phyloP scores from a whole-genome alignment of 2,797 vertebrate species.

The Gymnoscopelus microlampas region DNA sequence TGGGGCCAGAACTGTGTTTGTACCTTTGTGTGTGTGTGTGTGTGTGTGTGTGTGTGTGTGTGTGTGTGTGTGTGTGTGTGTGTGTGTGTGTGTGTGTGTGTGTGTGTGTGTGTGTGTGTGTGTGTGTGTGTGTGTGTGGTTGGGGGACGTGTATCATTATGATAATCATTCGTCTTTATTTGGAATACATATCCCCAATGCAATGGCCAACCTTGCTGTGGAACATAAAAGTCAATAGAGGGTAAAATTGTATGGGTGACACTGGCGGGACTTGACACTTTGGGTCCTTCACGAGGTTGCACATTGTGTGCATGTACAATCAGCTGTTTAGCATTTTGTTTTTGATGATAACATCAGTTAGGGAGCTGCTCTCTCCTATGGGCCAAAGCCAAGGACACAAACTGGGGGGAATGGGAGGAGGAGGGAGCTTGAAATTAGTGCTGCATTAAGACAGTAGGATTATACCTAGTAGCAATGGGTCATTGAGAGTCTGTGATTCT shows the following conservation, averaged over 20 bases:
- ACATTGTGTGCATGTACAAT: conserved; percentile 58
- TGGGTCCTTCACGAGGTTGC: conserved; percentile 59
- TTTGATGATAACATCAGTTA: conserved; percentile 47
- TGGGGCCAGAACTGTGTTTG: conserved; percentile 45
- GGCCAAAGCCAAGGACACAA: conserved; percentile 39
- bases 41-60: not conserved
- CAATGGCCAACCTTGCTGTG: conserved; percentile 63
- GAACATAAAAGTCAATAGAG: conserved; percentile 74
- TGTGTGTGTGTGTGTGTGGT: too few relatives aligned
- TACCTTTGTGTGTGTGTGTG: not conserved
- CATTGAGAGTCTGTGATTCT: too few relatives aligned
- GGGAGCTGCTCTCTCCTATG: conserved; percentile 32
- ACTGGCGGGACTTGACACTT: conserved; percentile 65
- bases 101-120: too few relatives aligned
- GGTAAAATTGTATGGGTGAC: conserved; percentile 69
- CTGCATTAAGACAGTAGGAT: not conserved
- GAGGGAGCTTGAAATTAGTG: not conserved
- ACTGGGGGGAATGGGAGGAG: conserved; percentile 16
- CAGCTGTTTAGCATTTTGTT: conserved; percentile 61
- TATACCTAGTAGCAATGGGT: too few relatives aligned
- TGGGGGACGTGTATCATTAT: conserved; percentile 51
- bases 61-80: too few relatives aligned
- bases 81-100: conserved; percentile 1
- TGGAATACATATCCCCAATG: conserved; percentile 60
- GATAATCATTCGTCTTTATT: conserved; percentile 65